These are phyloP conservation scores for Halisarca cf. caerulea DNA, from an alignment of 37 sponge, comb jelly and placozoan species.

Conservation along the genomic window DNA sequence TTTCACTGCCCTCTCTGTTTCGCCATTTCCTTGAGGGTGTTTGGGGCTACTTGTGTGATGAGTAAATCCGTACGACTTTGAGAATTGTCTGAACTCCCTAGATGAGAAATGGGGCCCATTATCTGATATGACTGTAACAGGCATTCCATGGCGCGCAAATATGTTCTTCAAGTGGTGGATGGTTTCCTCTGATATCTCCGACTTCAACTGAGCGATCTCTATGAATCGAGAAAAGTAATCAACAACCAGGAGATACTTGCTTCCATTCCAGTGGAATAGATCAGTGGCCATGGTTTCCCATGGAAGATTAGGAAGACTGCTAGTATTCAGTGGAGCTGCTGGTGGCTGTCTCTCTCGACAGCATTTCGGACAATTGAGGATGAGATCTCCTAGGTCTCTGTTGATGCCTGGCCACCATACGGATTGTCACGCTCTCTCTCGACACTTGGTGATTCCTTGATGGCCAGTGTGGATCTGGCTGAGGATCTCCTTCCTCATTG, in stretches of 20 bases:
- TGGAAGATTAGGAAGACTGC: background rate
- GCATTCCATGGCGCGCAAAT: conserved; percentile 67
- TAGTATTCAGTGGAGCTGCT: background rate
- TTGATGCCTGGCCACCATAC: conserved; percentile 20
- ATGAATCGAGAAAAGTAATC: conserved; percentile 7
- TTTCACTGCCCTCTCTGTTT: conserved; percentile 24
- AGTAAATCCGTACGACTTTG: conserved; percentile 40
- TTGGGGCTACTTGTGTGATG: conserved; percentile 55
- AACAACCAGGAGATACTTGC: conserved; percentile 1
- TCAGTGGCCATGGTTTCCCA: background rate
- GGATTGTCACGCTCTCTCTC: background rate
- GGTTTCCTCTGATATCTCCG: background rate
- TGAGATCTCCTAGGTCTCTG: background rate
- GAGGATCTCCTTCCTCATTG: background rate
- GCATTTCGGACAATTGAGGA: background rate
- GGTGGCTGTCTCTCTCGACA: background rate
- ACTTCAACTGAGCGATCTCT: background rate
- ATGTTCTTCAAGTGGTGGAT: conserved; percentile 28
- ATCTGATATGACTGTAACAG: conserved; percentile 39
- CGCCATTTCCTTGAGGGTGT: conserved; percentile 26
- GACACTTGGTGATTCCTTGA: background rate
- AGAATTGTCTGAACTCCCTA: conserved; percentile 26
- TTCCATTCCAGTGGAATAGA: background rate
- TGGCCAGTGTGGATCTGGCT: background rate
- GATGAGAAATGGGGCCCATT: conserved; percentile 68